Conservation (phyloP, 2,113 vertebrate species). For the Rallus limicola region DNA sequence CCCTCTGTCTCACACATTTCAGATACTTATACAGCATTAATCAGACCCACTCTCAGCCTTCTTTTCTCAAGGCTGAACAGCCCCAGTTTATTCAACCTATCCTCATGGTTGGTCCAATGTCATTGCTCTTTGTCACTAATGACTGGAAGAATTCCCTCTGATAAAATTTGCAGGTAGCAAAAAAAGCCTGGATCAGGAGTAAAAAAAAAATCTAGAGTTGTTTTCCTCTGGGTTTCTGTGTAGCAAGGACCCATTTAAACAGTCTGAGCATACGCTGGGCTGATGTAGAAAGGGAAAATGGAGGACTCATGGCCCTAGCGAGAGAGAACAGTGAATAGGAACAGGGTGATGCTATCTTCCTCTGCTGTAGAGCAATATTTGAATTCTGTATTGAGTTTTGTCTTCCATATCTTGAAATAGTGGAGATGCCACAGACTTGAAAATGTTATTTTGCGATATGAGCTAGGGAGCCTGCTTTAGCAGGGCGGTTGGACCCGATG, state of each 20-base stretch:
- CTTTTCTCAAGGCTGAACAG: no score
- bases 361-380: background rate
- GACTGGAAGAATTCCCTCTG: background rate
- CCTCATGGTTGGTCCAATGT: no score
- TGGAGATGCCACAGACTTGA: background rate
- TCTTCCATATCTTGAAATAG: background rate
- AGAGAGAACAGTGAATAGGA: background rate
- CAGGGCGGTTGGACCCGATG: no score
- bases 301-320: background rate
- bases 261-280: no score
- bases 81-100: no score
- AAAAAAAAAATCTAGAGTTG: background rate
- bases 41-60: no score
- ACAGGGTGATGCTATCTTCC: background rate
- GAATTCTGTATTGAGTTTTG: background rate
- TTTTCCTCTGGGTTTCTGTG: background rate
- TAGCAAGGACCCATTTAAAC: background rate
- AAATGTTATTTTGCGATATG: background rate
- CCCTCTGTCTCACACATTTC: no score
- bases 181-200: background rate
- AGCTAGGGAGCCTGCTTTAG: no score
- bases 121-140: background rate
- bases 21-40: no score
- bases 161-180: background rate
- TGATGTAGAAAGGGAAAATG: background rate